Conservation (phyloP, 2,888 invertebrate species). For the Rutpela maculata region DNA sequence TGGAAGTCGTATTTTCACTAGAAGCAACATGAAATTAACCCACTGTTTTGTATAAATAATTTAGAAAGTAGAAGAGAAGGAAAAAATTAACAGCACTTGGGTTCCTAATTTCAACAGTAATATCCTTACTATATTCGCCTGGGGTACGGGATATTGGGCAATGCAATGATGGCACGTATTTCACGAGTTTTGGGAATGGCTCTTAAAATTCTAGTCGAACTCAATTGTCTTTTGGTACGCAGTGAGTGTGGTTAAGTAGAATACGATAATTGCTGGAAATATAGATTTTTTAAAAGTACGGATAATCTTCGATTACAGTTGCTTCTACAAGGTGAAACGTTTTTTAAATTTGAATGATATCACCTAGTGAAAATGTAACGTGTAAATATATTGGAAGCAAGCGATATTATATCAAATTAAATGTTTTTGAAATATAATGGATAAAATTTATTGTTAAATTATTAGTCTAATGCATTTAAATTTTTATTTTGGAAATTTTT, state of each 20-base stretch:
- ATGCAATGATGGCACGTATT: conserved; percentile 15
- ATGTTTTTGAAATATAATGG: too few species aligned
- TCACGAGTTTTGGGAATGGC: conserved; percentile 15
- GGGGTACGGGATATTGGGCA: background rate
- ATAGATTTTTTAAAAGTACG: background rate
- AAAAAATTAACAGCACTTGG: conserved; percentile 27
- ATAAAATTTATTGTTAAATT: too few species aligned
- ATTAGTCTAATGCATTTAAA: too few species aligned
- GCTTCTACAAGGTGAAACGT: too few species aligned
- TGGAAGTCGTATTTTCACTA: background rate
- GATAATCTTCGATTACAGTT: too few species aligned
- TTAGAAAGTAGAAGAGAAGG: background rate
- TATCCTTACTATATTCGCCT: background rate
- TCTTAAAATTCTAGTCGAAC: conserved; percentile 23
- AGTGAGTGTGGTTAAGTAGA: conserved; percentile 7
- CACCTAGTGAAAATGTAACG: too few species aligned
- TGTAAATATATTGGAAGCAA: too few species aligned
- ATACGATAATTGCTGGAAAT: conserved; percentile 3
- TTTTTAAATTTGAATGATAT: too few species aligned
- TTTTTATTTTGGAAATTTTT: too few species aligned
- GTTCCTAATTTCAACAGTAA: conserved; percentile 25
- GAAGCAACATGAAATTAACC: background rate
- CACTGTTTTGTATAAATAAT: background rate
- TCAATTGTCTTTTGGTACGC: background rate
- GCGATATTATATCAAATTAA: too few species aligned